These are phyloP conservation scores for Vireo griseus DNA, from an alignment of 2,797 vertebrate genomes.

Conservation along the genomic window DNA sequence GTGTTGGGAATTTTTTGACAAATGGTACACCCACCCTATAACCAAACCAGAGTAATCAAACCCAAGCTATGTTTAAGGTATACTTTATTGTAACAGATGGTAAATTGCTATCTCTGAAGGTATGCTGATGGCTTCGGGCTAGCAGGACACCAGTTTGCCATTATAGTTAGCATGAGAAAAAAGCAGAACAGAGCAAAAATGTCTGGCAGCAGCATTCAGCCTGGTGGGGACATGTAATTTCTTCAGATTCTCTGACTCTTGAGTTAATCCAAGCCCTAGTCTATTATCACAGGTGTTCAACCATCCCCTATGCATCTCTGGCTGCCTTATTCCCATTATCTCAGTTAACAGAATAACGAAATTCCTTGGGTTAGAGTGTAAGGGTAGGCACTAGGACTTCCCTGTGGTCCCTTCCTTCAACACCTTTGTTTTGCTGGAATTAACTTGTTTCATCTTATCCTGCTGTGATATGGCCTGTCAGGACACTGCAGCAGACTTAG, in stretches of 20 bases:
- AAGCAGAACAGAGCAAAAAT: not conserved
- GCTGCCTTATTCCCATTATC: not conserved
- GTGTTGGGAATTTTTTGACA: not conserved
- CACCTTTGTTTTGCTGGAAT: not conserved
- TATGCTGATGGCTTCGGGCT: not conserved
- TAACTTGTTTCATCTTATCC: not conserved
- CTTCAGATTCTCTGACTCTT: not conserved
- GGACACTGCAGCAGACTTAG: not conserved
- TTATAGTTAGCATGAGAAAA: not conserved
- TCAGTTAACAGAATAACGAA: not conserved
- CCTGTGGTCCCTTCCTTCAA: not conserved
- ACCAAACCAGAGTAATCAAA: not conserved
- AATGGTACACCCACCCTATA: not conserved
- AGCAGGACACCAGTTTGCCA: not conserved
- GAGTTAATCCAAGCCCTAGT: not conserved
- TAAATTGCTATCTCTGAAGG: not conserved
- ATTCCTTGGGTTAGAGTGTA: not conserved
- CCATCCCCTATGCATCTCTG: not conserved
- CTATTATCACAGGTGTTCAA: not conserved
- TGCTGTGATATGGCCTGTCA: not conserved
- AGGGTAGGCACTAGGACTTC: not conserved
- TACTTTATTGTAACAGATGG: not conserved
- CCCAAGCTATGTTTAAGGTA: not conserved
- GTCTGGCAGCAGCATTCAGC: not conserved
- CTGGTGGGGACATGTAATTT: not conserved